Conservation (phyloP, 2,888 invertebrate genomes). For the Julus scanicus region DNA sequence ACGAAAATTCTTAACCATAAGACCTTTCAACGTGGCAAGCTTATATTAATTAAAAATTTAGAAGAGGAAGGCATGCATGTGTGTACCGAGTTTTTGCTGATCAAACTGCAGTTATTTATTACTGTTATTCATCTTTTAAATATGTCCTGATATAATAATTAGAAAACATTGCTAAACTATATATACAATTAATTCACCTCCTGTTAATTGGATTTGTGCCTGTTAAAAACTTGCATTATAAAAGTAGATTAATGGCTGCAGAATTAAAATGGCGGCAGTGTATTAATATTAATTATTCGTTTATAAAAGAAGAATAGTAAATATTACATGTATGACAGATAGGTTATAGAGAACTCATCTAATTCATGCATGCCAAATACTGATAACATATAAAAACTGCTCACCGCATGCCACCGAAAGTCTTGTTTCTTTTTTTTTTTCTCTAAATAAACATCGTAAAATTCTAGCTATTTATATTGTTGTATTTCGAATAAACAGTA, state of each 20-base stretch:
- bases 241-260: not conserved
- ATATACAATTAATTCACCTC: too few species aligned
- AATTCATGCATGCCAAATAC: not conserved
- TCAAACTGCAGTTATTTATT: too few species aligned
- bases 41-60: too few species aligned
- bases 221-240: too few species aligned
- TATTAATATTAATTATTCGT: not conserved
- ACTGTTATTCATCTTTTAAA: not conserved
- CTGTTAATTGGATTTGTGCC: too few species aligned
- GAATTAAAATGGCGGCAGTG: not conserved
- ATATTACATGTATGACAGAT: not conserved
- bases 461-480: not conserved
- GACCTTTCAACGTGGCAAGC: not conserved
- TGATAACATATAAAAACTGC: not conserved
- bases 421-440: too few species aligned
- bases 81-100: too few species aligned
- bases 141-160: not conserved
- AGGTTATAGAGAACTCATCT: not conserved
- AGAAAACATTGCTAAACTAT: too few species aligned
- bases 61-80: too few species aligned
- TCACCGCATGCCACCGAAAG: not conserved
- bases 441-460: not conserved
- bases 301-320: not conserved
- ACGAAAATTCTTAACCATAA: not conserved
- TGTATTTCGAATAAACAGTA: too few species aligned